Base-by-base conservation (phyloP, 2,888 invertebrate species). In the Ophonus ardosiacus region DNA sequence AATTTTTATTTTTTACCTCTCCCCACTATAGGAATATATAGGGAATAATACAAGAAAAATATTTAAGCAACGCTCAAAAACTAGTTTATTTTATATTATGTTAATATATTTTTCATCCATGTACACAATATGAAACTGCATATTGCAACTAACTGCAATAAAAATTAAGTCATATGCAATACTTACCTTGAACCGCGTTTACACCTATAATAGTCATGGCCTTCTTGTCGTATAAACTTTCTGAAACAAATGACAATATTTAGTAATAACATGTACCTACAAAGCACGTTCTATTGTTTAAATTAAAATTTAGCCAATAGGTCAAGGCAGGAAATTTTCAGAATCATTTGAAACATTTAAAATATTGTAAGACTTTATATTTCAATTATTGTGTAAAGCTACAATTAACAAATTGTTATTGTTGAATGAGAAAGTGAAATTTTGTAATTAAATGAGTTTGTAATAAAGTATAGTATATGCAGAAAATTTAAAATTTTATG, bases 211-310 rank as follows among this genome's bases (percentile, higher is more conserved):
- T 65, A 21, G 31, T 74, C 71, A 74, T 74, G 71, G 71, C 71
- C 31, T 38, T 24, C 63, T 24, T 68, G 5, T 8, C 18, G 13
- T 21, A 21, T 68, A 74, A 43, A 74, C 71, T 74, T 74, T 74
- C 71, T 74, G 71, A 10, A 74, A 74, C 71, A 74, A 74, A 74
- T 6, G 71, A 40, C 40, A 74, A 74, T 43, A 40, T 74, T 74
- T 74, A 74, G 40, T 43, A 18, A 74, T 18, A 74, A 74, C 18
- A 51, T 43, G 43, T 51, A 18, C 71, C 38, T 40, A n/a, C 6
- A 5, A 31, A 31, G 15, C 68, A 68, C 18, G 71, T 74, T 71
- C 43, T 43, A 40, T 43, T 71, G 43, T 71, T 74, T 74, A 18
- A 17, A 7, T 18, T 74, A 40, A 74, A 74, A 40, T 43, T 68